phyloP scores from a whole-genome alignment of 2,113 vertebrate genomes.

The Pyrgilauda ruficollis region DNA sequence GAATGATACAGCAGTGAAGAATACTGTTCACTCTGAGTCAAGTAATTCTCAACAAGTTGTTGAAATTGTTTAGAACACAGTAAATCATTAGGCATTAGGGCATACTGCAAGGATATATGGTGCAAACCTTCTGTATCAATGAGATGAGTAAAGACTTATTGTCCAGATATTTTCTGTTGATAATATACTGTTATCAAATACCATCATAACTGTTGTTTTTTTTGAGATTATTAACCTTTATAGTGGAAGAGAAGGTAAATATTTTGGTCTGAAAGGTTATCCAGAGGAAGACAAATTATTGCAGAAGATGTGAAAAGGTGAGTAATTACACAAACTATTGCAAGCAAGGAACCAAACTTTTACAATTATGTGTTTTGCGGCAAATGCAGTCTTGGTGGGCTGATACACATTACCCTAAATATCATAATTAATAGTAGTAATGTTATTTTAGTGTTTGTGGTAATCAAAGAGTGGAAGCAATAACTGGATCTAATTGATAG shows the following conservation, averaged over 20 bases:
- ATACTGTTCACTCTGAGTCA: background rate
- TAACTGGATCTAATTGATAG: constrained; percentile 30
- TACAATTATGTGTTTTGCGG: background rate
- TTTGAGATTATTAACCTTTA: constrained; percentile 48
- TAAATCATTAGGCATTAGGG: constrained; percentile 22
- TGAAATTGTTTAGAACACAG: constrained; percentile 26
- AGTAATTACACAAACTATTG: background rate
- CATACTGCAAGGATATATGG: background rate
- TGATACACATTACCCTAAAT: constrained; percentile 4
- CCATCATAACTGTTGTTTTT: constrained; percentile 36
- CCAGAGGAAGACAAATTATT: constrained; percentile 21
- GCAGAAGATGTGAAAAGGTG: constrained; percentile 1
- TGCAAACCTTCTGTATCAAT: background rate
- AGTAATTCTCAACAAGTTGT: background rate
- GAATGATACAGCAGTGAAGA: background rate
- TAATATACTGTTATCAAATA: constrained; percentile 27
- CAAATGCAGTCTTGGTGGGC: constrained; percentile 18
- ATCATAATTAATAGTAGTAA: constrained; percentile 38
- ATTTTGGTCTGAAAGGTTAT: constrained; percentile 43
- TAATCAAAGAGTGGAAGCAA: background rate
- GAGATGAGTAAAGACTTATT: constrained; percentile 3
- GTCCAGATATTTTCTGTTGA: constrained; percentile 15
- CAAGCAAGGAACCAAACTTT: background rate
- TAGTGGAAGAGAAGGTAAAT: constrained; percentile 14
- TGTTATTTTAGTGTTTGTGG: constrained; percentile 43